These are phyloP conservation scores for Poeciliopsis turneri DNA, from an alignment of 2,797 vertebrate species.

Conservation along the genomic window DNA sequence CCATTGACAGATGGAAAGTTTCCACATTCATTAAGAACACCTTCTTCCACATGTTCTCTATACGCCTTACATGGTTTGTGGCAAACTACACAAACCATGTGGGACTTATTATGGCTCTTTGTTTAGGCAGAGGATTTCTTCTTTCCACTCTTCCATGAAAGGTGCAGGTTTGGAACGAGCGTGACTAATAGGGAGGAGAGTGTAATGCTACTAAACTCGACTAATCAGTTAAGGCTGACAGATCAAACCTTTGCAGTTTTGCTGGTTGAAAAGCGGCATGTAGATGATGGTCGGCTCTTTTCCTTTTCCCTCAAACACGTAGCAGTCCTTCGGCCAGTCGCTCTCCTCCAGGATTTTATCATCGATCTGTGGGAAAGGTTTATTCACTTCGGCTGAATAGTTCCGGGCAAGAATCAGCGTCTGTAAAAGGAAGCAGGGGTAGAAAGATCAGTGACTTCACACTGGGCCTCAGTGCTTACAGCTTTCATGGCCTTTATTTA, in stretches of 20 bases:
- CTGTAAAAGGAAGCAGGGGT: constrained; percentile 30
- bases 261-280: constrained; percentile 71
- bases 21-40: background rate
- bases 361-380: constrained; percentile 64
- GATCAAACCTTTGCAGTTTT: constrained; percentile 67
- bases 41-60: background rate
- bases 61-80: background rate
- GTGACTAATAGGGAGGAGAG: background rate
- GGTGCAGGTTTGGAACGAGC: background rate
- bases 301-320: constrained; percentile 62
- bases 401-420: constrained; percentile 60
- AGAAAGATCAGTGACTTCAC: no score
- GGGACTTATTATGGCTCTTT: background rate
- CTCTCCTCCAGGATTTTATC: constrained; percentile 50
- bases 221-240: background rate
- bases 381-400: constrained; percentile 50
- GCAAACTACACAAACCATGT: background rate
- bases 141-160: background rate
- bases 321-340: constrained; percentile 62
- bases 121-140: background rate
- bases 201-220: background rate
- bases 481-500: background rate
- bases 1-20: background rate
- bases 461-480: background rate
- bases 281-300: constrained; percentile 59